Evolutionary conservation across 2,113 vertebrate genomes (phyloP).

Genomic region (Prionailurus bengalensis): DNA sequence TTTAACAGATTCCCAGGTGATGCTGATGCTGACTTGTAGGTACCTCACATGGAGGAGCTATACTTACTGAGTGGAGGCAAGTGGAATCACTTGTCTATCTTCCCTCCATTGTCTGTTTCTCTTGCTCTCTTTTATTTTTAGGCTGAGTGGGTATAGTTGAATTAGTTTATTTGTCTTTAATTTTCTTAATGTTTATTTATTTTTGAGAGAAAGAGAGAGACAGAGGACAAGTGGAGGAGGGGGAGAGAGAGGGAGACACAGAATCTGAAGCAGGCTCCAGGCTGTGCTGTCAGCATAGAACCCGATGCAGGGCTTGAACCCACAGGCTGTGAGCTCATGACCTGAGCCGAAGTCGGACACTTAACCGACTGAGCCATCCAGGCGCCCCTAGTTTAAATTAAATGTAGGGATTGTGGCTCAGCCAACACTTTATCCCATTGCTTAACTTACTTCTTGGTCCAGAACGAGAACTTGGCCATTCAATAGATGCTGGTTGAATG

Average conservation of each 20-base stretch:
- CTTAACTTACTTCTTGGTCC: not conserved
- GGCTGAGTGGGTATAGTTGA: not conserved
- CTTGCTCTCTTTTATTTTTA: slow-evolving; percentile 8
- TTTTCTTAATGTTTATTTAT: too few relatives aligned
- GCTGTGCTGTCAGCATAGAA: too few relatives aligned
- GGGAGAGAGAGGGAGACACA: too few relatives aligned
- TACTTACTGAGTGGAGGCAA: not conserved
- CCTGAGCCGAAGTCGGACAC: too few relatives aligned
- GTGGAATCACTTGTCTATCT: not conserved
- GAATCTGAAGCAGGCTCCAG: too few relatives aligned
- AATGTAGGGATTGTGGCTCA: not conserved
- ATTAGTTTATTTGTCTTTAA: not conserved
- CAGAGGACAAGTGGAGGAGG: too few relatives aligned
- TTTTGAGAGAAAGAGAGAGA: too few relatives aligned
- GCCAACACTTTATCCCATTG: not conserved
- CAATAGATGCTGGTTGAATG: not conserved
- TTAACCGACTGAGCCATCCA: too few relatives aligned
- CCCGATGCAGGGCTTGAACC: too few relatives aligned
- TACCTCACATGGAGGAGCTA: not conserved
- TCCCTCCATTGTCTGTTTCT: not conserved
- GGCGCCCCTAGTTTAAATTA: not conserved
- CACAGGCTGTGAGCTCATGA: too few relatives aligned
- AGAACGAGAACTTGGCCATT: not conserved
- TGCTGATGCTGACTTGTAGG: not conserved
- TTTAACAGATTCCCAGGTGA: not conserved